These are phyloP conservation scores for Tetranychus cinnabarinus DNA, from an alignment of 1,140 invertebrate species.

Conservation along the genomic window DNA sequence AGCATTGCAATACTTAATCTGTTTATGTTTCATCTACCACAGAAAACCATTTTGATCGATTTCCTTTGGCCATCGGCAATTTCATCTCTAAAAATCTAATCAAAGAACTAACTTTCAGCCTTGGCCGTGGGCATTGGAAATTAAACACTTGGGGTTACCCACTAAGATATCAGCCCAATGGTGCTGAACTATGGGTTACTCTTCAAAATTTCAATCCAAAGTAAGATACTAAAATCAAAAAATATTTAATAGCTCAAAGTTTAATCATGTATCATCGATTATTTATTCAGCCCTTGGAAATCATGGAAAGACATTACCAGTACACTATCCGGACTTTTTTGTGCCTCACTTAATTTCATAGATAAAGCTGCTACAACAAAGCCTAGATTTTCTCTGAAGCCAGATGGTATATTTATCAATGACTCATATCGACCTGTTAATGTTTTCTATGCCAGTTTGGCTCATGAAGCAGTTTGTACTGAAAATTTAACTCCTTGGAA, in stretches of 20 bases:
- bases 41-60: conserved; percentile 49
- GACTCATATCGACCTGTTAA: conserved; percentile 26
- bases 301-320: conserved; percentile 69
- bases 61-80: conserved; percentile 70
- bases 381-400: conserved; percentile 57
- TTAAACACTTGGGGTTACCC: conserved; percentile 77
- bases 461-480: conserved; percentile 86
- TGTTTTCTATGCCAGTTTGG: conserved; percentile 56
- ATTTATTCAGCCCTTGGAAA: conserved; percentile 32
- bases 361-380: conserved; percentile 60
- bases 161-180: conserved; percentile 60
- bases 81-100: conserved; percentile 60
- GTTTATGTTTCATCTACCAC: background rate
- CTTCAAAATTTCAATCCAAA: conserved; percentile 30
- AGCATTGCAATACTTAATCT: background rate
- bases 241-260: background rate
- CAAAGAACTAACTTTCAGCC: conserved; percentile 64
- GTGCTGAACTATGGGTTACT: conserved; percentile 79
- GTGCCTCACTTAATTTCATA: conserved; percentile 87
- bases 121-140: conserved; percentile 80
- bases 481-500: conserved; percentile 97
- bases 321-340: conserved; percentile 72
- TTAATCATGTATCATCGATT: conserved; percentile 6
- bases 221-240: background rate
- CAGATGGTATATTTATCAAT: conserved; percentile 34